phyloP scores from a whole-genome alignment of 2,113 vertebrate species.

The Cryptotis parvus region DNA sequence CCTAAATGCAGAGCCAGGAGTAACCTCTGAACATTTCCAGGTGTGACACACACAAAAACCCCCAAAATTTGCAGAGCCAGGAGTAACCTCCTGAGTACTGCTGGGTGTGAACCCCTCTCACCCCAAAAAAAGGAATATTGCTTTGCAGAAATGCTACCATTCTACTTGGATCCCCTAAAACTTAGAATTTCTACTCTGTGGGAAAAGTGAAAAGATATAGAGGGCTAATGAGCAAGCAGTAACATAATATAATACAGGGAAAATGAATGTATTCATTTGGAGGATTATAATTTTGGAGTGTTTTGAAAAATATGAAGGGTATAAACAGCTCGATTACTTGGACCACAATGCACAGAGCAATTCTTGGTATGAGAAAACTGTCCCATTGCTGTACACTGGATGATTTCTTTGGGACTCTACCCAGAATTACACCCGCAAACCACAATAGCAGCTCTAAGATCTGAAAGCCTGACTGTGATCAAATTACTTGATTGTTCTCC shows the following conservation, averaged over 20 bases:
- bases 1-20: too few species aligned
- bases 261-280: conserved; percentile 7
- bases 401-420: background rate
- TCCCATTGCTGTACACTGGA: background rate
- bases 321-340: conserved; percentile 40
- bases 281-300: conserved; percentile 11
- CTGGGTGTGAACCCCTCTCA: too few species aligned
- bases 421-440: conserved; percentile 1
- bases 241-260: conserved; percentile 10
- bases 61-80: too few species aligned
- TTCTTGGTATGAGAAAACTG: background rate
- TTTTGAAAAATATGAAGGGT: conserved; percentile 18
- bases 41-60: too few species aligned
- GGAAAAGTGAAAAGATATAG: background rate
- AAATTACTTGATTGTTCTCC: background rate
- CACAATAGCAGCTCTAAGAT: background rate
- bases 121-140: too few species aligned
- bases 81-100: too few species aligned
- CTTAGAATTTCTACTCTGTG: background rate
- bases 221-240: background rate
- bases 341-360: background rate
- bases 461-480: background rate
- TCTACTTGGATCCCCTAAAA: background rate
- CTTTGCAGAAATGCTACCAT: too few species aligned
- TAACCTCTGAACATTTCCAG: too few species aligned